Evolutionary conservation across 2,113 vertebrate species (phyloP).

Genomic region (Pionites leucogaster): DNA sequence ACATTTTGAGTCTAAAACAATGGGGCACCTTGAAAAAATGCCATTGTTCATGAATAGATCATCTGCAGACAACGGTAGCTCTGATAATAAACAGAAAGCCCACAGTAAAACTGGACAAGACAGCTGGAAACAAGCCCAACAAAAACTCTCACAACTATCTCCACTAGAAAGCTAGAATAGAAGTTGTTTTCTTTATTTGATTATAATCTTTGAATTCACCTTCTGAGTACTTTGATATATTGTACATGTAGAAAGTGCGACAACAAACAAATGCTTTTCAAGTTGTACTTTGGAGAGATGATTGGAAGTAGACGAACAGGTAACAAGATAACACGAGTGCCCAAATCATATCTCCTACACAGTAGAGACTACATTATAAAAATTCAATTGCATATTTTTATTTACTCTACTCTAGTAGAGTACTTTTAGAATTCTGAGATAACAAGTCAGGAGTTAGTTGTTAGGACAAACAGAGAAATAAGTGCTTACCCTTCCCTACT

Average conservation of each 20-base stretch:
- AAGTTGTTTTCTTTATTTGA: neutral
- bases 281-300: neutral
- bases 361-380: neutral
- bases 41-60: neutral
- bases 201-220: neutral
- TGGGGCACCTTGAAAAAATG: neutral
- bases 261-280: neutral
- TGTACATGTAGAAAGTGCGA: neutral
- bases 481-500: neutral
- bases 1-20: neutral
- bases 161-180: neutral
- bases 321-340: neutral
- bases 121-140: neutral
- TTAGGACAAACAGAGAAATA: neutral
- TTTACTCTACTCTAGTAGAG: neutral
- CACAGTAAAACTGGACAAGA: neutral
- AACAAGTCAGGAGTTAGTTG: neutral
- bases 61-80: neutral
- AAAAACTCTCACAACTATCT: neutral
- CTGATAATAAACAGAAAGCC: neutral
- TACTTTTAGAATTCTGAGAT: neutral
- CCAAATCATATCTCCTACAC: neutral
- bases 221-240: neutral
- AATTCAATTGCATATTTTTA: neutral
- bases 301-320: neutral